Evolutionary conservation across 2,113 vertebrate species (phyloP).

Genomic region (Phaethornis superciliosus): DNA sequence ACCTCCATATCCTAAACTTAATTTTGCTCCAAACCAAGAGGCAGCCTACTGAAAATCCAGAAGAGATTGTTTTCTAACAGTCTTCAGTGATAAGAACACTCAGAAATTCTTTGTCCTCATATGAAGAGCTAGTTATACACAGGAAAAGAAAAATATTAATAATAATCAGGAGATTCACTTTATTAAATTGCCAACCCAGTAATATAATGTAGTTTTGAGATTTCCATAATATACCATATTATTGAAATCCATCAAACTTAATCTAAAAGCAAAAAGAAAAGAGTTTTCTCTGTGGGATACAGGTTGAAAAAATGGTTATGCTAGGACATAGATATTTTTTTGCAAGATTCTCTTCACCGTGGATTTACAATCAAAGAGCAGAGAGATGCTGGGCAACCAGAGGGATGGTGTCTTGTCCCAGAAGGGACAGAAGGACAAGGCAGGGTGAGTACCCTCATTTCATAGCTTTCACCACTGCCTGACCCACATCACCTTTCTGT

Average conservation of each 20-base stretch:
- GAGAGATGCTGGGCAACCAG: neutral
- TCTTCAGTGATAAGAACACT: neutral
- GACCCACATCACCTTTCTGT: neutral
- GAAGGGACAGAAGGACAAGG: neutral
- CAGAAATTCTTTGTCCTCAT: neutral
- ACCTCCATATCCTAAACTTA: neutral
- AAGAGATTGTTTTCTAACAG: neutral
- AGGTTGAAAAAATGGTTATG: fast-evolving
- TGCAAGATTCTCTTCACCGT: neutral
- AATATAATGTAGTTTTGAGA: neutral
- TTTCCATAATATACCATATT: neutral
- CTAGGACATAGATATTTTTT: neutral
- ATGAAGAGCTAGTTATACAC: neutral
- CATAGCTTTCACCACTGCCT: neutral
- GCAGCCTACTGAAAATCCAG: slow-evolving; percentile 1
- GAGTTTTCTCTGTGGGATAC: neutral
- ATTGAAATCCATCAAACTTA: neutral
- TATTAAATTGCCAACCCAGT: neutral
- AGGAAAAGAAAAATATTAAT: neutral
- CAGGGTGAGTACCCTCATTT: neutral
- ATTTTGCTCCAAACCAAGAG: slow-evolving; percentile 11
- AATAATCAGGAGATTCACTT: neutral
- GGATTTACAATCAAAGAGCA: neutral
- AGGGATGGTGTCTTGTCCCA: neutral
- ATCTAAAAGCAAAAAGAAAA: neutral